Conservation (phyloP, 2,888 invertebrate genomes). For the Leucophora obtusa region DNA sequence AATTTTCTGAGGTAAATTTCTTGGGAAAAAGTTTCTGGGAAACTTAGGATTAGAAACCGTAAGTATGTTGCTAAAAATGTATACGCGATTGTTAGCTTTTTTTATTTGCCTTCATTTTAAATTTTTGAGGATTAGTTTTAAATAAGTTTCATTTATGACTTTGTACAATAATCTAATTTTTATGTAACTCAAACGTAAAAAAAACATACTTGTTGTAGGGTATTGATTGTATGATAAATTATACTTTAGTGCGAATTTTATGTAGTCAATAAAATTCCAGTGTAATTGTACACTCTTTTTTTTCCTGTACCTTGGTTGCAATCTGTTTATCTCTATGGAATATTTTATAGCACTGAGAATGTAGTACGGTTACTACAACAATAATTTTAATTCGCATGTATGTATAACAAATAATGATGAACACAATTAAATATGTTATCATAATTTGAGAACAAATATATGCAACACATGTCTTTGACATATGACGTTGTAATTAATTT, state of each 20-base stretch:
- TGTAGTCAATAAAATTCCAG: neutral
- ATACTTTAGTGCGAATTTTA: neutral
- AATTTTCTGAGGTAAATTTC: too few species aligned
- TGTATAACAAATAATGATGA: conserved; percentile 35
- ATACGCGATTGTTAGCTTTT: too few species aligned
- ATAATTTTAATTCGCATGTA: neutral
- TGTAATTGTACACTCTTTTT: neutral
- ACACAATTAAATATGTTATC: conserved; percentile 38
- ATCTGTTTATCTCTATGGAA: conserved; percentile 20
- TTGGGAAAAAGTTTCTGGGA: too few species aligned
- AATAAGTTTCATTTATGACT: too few species aligned
- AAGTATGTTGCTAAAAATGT: too few species aligned
- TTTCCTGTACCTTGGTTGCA: neutral
- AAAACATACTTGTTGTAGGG: neutral
- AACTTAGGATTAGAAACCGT: too few species aligned
- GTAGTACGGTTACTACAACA: neutral
- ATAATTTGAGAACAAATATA: conserved; percentile 46
- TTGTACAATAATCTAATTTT: too few species aligned
- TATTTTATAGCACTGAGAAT: conserved; percentile 18
- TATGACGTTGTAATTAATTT: conserved; percentile 58
- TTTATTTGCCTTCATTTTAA: too few species aligned
- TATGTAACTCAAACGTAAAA: too few species aligned
- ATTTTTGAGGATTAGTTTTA: too few species aligned
- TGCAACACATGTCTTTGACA: conserved; percentile 53
- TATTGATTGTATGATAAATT: neutral